Evolutionary conservation across 2,888 invertebrate genomes (phyloP), one percentile per base, ranked within the genome.

Genomic region (Pandemis corylana): DNA sequence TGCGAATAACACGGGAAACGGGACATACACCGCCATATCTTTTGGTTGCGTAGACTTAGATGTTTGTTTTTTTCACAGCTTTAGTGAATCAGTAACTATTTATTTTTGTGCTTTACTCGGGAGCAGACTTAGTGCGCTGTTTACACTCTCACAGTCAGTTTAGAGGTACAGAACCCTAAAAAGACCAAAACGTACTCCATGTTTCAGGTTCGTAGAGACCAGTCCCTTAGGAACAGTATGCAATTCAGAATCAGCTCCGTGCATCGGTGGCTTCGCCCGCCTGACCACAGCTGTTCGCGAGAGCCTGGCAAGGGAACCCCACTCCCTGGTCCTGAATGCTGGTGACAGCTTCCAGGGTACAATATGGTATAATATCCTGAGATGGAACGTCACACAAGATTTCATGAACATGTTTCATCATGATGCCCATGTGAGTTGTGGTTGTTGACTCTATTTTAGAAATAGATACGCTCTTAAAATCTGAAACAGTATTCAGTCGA

Each of bases 351-450:
- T 95, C 83, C 96, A 96, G 82, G 96, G 96, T 0, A 96, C 96
- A 0, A 92, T 98, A 5, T 98, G 97, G 97, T 98, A 97, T 84
- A 96, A 96, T 76, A 84, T 97, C 3, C 94, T 96, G 61, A 92
- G 96, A 79, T 97, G 97, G 96, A 96, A 96, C 78, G 96, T 96
- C 0, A 97, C 97, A 0, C 95, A 96, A 56, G 91, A 96, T 67
- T 97, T 98, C 81, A 96, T 98, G 91, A 98, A 98, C 82, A 93
- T 96, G 86, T 84, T 98, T 9, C 95, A 96, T 4, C 96, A 97
- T 82, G 97, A 97, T 84, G 98, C 96, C 0, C 96, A 97, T 94
- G 97, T 97, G 89, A 92, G 92, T 90, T 5, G 10, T 4, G 5
- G 9, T 7, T 49, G 13, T 36, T 36, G 28, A 36, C 3, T 36